phyloP scores from a whole-genome alignment of 2,797 vertebrate genomes.

The Chromis chromis region DNA sequence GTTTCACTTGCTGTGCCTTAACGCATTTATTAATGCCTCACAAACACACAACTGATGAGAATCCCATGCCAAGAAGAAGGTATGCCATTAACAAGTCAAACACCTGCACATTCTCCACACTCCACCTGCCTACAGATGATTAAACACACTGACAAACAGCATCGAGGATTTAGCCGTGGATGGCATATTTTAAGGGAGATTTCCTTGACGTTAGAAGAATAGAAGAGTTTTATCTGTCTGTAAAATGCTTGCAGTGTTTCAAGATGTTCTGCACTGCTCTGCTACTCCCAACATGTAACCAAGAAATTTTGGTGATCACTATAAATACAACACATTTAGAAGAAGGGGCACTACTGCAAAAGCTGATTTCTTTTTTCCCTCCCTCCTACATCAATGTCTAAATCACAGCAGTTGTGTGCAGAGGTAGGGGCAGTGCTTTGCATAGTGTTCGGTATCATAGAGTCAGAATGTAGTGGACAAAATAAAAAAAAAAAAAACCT shows the following conservation, averaged over 20 bases:
- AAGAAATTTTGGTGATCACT: slow-evolving; percentile 43
- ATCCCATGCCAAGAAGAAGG: slow-evolving; percentile 56
- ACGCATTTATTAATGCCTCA: slow-evolving; percentile 81
- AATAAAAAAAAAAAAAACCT: slow-evolving; percentile 19
- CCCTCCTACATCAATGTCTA: slow-evolving; percentile 34
- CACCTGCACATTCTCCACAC: slow-evolving; percentile 33
- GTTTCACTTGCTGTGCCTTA: slow-evolving; percentile 89
- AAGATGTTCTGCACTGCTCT: slow-evolving; percentile 53
- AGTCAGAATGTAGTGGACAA: slow-evolving; percentile 51
- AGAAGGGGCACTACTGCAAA: slow-evolving; percentile 36
- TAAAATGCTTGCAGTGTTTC: slow-evolving; percentile 59
- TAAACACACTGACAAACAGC: not conserved
- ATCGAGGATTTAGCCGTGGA: slow-evolving; percentile 19
- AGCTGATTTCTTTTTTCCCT: slow-evolving; percentile 29
- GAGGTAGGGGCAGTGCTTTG: slow-evolving; percentile 52
- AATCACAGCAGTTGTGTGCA: slow-evolving; percentile 23
- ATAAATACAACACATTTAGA: slow-evolving; percentile 71
- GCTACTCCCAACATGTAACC: slow-evolving; percentile 50
- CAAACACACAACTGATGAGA: slow-evolving; percentile 66
- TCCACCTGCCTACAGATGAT: slow-evolving; percentile 42
- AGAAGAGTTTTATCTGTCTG: slow-evolving; percentile 31
- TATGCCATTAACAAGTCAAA: slow-evolving; percentile 47
- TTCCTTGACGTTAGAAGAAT: slow-evolving; percentile 20
- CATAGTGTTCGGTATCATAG: slow-evolving; percentile 57
- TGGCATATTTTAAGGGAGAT: slow-evolving; percentile 10